Evolutionary conservation across 2,888 invertebrate genomes (phyloP), one percentile per base, ranked within the genome.

Genomic region (Clistopyga incitator): DNA sequence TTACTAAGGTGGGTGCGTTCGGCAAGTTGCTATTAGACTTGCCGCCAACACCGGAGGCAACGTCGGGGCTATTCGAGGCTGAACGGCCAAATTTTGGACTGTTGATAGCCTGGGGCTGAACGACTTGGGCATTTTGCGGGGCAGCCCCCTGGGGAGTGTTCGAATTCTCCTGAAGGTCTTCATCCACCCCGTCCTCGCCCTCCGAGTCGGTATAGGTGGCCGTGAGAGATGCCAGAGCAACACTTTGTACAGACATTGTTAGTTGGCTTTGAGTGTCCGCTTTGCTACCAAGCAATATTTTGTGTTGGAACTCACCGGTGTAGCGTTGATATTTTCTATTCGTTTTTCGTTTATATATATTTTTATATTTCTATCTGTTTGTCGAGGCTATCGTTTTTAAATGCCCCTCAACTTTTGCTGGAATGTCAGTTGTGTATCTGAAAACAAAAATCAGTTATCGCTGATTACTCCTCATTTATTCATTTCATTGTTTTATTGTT

Each of bases 191-290:
- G 88, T 97, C 97, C 93, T 98, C 98, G 72, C 97, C 97, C 94
- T 98, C 98, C 0, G 98, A 98, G 93, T 98, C 98, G 0, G 98
- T 98, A 93, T 98, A 98, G 59, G 97, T 97, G 38, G 97, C 98
- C 71, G 98, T 98, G 87, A 98, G 94, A 71, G 97, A 97, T 79
- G 97, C 97, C 92, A 98, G 94, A 52, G 97, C 98, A 88, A 91
- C 90, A 89, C 93, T 93, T 92, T 92, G 92, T 92, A 92, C 92
- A 92, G 93, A 93, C 93, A 93, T 93, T 88, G 91, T 92, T 93
- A 91, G 88, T 93, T 92, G 91, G 90, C 90, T 92, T 92, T 92
- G 90, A 91, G 90, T 92, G 90, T 91, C 92, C 92, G 88, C 89
- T 87, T 89, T 91, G 89, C 90, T 91, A 92, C 90, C 90, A 92